phyloP scores from a whole-genome alignment of 2,113 vertebrate genomes.

The Pangasianodon hypophthalmus region DNA sequence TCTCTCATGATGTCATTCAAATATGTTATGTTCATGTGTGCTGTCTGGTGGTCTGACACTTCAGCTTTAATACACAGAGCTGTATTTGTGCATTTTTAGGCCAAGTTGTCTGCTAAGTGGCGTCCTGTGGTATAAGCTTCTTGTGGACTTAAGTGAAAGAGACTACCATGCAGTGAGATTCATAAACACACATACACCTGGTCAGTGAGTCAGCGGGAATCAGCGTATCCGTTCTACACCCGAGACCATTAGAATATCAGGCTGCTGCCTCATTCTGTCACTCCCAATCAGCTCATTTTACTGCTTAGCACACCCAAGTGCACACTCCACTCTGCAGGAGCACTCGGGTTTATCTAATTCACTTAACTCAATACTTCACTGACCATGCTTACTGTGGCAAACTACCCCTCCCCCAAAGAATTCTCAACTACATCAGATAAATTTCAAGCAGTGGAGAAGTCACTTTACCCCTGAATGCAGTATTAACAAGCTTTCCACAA shows the following conservation, averaged over 20 bases:
- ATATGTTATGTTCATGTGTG: neutral
- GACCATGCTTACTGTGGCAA: neutral
- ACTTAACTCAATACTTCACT: neutral
- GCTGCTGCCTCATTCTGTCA: constrained; percentile 45
- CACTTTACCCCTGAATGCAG: neutral
- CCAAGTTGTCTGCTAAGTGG: neutral
- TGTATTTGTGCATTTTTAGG: neutral
- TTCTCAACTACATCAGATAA: neutral
- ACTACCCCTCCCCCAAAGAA: neutral
- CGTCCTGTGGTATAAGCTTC: neutral
- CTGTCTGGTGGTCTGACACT: neutral
- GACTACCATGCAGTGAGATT: constrained; percentile 8
- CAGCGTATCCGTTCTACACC: neutral
- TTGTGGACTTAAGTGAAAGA: constrained; percentile 37
- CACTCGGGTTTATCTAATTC: constrained; percentile 3
- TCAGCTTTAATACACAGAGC: neutral
- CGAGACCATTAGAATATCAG: constrained; percentile 21
- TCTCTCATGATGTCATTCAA: neutral
- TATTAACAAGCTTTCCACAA: neutral
- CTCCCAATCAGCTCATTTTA: constrained; percentile 39
- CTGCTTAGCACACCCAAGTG: constrained; percentile 27
- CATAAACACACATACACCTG: neutral
- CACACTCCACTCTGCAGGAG: constrained; percentile 17
- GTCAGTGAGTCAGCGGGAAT: neutral
- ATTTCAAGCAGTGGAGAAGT: neutral